Evolutionary conservation across 1,140 invertebrate genomes (phyloP).

Genomic region (Drosophila ironensis): DNA sequence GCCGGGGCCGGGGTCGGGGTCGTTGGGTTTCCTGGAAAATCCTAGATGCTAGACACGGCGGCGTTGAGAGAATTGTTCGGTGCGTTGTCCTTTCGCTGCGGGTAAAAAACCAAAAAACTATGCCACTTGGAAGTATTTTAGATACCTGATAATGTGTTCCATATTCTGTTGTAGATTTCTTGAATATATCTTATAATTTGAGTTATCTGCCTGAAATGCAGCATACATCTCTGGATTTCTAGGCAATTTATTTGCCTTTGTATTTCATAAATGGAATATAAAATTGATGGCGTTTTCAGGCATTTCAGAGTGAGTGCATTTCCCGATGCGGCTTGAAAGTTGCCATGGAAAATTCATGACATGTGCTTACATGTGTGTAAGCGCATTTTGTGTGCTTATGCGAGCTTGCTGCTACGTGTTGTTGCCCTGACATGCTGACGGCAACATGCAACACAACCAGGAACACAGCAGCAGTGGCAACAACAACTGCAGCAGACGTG

Average conservation of each 20-base stretch:
- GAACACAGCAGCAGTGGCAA: slow-evolving; percentile 11
- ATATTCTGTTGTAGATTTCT: too few species aligned
- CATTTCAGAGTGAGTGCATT: neutral
- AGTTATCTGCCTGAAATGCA: too few species aligned
- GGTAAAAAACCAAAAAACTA: too few species aligned
- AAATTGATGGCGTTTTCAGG: too few species aligned
- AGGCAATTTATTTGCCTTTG: too few species aligned
- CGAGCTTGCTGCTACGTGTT: slow-evolving; percentile 24
- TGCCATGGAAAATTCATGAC: neutral
- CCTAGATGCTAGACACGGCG: too few species aligned
- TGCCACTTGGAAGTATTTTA: too few species aligned
- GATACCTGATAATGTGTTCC: too few species aligned
- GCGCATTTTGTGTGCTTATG: slow-evolving; percentile 25
- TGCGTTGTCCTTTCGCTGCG: neutral
- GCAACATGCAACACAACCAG: slow-evolving; percentile 54
- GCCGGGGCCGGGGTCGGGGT: neutral
- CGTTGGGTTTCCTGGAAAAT: too few species aligned
- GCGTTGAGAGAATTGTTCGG: neutral
- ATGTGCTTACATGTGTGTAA: slow-evolving; percentile 37
- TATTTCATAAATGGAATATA: neutral
- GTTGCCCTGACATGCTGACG: slow-evolving; percentile 64
- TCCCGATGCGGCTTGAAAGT: neutral
- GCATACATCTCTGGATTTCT: too few species aligned
- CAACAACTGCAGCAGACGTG: slow-evolving; percentile 23
- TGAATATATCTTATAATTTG: too few species aligned